Base-by-base conservation (phyloP, 2,113 vertebrate species). In the Mobula hypostoma region DNA sequence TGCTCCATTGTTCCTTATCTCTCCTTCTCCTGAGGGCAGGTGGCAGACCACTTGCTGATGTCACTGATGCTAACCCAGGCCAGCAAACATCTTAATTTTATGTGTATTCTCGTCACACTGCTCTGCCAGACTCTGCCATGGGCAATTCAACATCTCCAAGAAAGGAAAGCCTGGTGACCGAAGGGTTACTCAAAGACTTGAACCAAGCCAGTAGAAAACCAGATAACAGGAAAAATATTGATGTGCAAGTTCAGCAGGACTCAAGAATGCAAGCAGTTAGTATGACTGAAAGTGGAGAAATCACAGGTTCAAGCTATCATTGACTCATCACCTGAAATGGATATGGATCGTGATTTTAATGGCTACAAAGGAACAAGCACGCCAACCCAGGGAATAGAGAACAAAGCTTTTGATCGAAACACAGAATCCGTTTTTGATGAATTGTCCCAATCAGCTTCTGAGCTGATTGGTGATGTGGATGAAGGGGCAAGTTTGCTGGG, bases 231-330 rank as follows among this genome's bases (percentile, higher is more conserved):
- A 98, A 97, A 95, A 97, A 97, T 94, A 97, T 96, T 63, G 96
- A 97, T 95, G 95, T 96, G 0, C 97, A 97, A 94, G 97, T 96
- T 94, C 97, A 96, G 93, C 98, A 98, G 12, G 98, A 98, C 94
- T 97, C 98, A 95, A 97, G 97, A 94, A 97, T 97, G 56, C 96
- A 97, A 76, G 96, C 97, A 80, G 96, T 97, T 95, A n/a, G 97
- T 95, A 97, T 96, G 95, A 95, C 95, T 90, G 97, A 98, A 94
- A 97, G 97, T 94, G 96, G 98, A 99, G 95, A 98, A 98, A 95
- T 99, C 98, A n/a, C 99, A 99, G 96, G 98, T 99, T 48, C 99
- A 99, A 95, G 98, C 98, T 0, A 99, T 99, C 96, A 99, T 99
- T 21, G 99, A 99, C 95, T 99, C 99, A 12, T 99, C 99, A 74